Percentiles rank a stretch among this genome's conserved stretches.
Evolutionary conservation across 2,797 vertebrate species (phyloP).

Genomic region (Ctenopoma multispine): DNA sequence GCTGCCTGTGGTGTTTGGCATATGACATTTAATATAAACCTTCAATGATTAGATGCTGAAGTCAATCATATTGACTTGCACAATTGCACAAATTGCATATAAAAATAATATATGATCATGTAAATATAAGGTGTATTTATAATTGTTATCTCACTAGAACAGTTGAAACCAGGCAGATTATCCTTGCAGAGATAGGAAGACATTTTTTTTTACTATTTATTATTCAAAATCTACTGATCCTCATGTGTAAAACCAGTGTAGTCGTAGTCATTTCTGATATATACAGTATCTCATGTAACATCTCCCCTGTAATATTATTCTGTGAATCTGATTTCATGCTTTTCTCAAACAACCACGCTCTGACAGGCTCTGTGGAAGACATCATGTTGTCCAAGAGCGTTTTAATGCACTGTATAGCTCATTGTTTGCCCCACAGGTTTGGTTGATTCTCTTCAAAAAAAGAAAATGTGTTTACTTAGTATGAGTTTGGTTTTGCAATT

Average conservation of each 20-base stretch:
- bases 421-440: slow-evolving; percentile 36
- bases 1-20: too few species aligned
- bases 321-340: slow-evolving; percentile 22
- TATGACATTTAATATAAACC: too few species aligned
- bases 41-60: too few species aligned
- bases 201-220: too few species aligned
- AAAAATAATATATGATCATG: too few species aligned
- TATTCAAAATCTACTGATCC: too few species aligned
- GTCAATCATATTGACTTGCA: too few species aligned
- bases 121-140: too few species aligned
- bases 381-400: background rate
- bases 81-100: too few species aligned
- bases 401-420: slow-evolving; percentile 9
- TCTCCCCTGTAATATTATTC: slow-evolving; percentile 22
- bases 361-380: slow-evolving; percentile 6
- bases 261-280: slow-evolving; percentile 6
- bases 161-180: too few species aligned
- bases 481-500: slow-evolving; percentile 53
- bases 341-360: background rate
- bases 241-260: slow-evolving; percentile 4
- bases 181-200: too few species aligned
- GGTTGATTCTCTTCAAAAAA: slow-evolving; percentile 45
- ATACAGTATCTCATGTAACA: background rate
- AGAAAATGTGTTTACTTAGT: slow-evolving; percentile 42
- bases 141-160: too few species aligned